These are phyloP conservation scores for Geophilus truncorum DNA, from an alignment of 2,888 invertebrate species.

Conservation along the genomic window DNA sequence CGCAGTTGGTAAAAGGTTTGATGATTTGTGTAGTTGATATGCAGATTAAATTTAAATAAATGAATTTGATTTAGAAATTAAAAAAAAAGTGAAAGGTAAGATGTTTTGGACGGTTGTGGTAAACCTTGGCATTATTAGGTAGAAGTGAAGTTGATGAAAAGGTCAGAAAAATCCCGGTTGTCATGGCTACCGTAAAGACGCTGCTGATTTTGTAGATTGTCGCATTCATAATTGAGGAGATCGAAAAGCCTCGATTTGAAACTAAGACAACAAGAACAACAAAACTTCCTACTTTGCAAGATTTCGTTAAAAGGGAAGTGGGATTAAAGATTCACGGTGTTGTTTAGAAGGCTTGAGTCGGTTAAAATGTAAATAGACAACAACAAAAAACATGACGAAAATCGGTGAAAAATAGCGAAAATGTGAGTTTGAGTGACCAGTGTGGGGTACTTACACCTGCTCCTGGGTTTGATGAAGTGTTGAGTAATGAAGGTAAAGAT, in stretches of 20 bases:
- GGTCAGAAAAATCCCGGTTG: not conserved
- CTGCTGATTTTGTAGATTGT: not conserved
- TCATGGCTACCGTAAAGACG: not conserved
- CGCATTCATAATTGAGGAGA: not conserved
- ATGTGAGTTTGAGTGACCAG: not conserved
- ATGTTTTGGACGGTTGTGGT: not conserved
- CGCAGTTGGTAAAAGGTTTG: not conserved
- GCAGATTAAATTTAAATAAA: not conserved
- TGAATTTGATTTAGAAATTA: no score
- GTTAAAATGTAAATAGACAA: no score
- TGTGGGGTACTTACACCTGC: not conserved
- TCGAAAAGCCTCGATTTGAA: not conserved
- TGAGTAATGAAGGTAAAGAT: slow-evolving; percentile 4
- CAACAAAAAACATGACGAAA: no score
- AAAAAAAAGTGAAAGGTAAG: not conserved
- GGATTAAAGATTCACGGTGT: no score
- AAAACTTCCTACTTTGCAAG: not conserved
- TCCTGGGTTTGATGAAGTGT: not conserved
- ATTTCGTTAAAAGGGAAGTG: not conserved
- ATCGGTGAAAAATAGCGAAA: no score
- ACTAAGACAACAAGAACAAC: not conserved
- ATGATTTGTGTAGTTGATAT: not conserved
- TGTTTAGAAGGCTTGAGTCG: no score
- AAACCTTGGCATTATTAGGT: not conserved
- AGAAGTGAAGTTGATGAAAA: not conserved